phyloP scores from a whole-genome alignment of 2,888 invertebrate species.

The Chrysolina americana region DNA sequence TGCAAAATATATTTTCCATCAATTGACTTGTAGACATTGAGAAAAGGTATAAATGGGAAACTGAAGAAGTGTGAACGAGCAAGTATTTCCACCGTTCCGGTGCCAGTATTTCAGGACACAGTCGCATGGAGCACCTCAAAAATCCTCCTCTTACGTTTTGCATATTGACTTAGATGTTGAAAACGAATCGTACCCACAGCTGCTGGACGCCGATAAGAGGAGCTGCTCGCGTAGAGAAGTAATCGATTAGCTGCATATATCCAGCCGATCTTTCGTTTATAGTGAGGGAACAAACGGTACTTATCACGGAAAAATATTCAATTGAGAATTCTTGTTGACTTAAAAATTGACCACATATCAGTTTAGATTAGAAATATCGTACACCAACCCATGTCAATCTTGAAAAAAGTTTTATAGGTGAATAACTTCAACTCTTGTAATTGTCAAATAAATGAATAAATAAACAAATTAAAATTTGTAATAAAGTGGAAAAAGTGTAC shows the following conservation, averaged over 20 bases:
- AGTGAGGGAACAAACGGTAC: conserved; percentile 27
- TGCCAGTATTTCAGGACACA: neutral
- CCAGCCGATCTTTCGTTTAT: conserved; percentile 43
- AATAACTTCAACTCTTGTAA: too few relatives aligned
- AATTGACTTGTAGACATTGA: too few relatives aligned
- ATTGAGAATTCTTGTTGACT: too few relatives aligned
- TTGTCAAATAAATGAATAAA: too few relatives aligned
- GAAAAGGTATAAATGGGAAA: too few relatives aligned
- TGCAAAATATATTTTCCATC: too few relatives aligned
- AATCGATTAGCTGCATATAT: conserved; percentile 61
- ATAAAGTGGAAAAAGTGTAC: too few relatives aligned
- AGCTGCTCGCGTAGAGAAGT: conserved; percentile 52
- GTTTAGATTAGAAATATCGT: too few relatives aligned
- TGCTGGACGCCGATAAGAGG: conserved; percentile 65
- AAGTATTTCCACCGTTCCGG: neutral
- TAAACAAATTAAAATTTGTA: too few relatives aligned
- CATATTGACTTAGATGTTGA: conserved; percentile 49
- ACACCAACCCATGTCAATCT: too few relatives aligned
- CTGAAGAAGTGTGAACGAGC: neutral
- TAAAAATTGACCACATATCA: too few relatives aligned
- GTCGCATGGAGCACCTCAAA: neutral
- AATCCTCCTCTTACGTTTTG: conserved; percentile 42
- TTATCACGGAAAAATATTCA: neutral
- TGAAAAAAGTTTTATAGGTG: too few relatives aligned
- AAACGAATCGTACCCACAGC: conserved; percentile 54